Base-by-base conservation (phyloP, 2,797 vertebrate genomes). In the Neostethus bicornis region DNA sequence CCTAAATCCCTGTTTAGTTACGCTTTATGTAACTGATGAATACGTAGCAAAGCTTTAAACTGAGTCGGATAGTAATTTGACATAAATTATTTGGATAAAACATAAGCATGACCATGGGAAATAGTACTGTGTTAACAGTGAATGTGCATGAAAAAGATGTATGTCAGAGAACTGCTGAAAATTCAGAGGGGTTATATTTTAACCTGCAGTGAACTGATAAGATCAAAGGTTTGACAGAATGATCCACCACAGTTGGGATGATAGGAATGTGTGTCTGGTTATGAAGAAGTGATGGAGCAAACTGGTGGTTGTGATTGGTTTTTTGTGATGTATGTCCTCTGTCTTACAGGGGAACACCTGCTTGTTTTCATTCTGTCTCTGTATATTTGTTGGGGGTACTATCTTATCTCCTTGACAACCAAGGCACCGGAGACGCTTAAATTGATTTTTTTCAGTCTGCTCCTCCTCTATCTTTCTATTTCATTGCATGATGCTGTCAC, bases 1-100 rank as follows among this genome's bases (percentile, higher is more conserved):
- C 63, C n/a, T 55, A 51, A 62, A 67, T 75, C 23, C 26, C 8
- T 31, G 38, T 50, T 32, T 59, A 8, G 26, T 69, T 58, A 9
- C 50, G 29, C 13, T 65, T 62, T 5, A 49, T 39, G 59, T 48
- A 56, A 41, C 39, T n/a, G 14, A 4, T 17, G 51, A 48, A 52
- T 38, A 20, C 5, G 20, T 45, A 43, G 44, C 23, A 39, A 32
- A n/a, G 20, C 25, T 54, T 26, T 19, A 3, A 50, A 37, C 17
- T 20, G 4, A 13, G n/a, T 28, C 20, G 57, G 49, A 13, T 45
- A 31, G 23, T 37, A 21, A 47, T 39, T n/a, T 5, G 9, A 24
- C 43, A 42, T 24, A 35, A 39, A 19, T 38, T 48, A 9, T 31
- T 20, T 7, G 28, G 29, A 34, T 42, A 12, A 58, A 19, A 8